These are phyloP conservation scores for Hypselothyrea guttata DNA, from an alignment of 2,888 invertebrate species.

Conservation along the genomic window DNA sequence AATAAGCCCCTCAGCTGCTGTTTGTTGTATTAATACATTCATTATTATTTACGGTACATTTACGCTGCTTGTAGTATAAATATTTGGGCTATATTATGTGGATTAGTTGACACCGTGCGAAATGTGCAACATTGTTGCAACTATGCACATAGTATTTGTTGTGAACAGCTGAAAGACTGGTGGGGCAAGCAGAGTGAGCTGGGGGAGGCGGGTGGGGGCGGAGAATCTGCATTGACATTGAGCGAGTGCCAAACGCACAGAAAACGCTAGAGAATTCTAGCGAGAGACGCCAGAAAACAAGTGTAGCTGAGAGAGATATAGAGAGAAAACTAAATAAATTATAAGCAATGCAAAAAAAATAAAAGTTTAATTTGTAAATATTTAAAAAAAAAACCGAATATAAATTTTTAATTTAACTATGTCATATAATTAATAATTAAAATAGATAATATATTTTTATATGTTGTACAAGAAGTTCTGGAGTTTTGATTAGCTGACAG, in stretches of 20 bases:
- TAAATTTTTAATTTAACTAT: too few species aligned
- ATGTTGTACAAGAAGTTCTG: too few species aligned
- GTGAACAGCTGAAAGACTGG: constrained; percentile 59
- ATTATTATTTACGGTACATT: constrained; percentile 11
- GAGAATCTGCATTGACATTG: constrained; percentile 46
- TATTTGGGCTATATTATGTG: constrained; percentile 32
- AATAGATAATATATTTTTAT: too few species aligned
- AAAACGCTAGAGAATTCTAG: constrained; percentile 5
- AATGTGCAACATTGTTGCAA: constrained; percentile 44
- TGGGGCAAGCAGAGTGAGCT: constrained; percentile 1
- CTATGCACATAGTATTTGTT: constrained; percentile 37
- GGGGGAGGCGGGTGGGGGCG: background rate
- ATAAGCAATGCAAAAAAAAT: too few species aligned
- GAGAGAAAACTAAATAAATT: too few species aligned
- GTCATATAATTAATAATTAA: too few species aligned
- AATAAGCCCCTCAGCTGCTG: too few species aligned
- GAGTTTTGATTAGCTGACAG: too few species aligned
- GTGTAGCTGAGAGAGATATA: too few species aligned
- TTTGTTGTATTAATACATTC: background rate
- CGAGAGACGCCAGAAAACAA: too few species aligned
- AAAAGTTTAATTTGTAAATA: too few species aligned
- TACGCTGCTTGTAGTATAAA: constrained; percentile 33
- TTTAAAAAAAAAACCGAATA: background rate
- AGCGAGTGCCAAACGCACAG: constrained; percentile 47
- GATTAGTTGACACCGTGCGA: constrained; percentile 40